Base-by-base conservation (phyloP, 2,113 vertebrate genomes). In the Scartelaos histophorus region DNA sequence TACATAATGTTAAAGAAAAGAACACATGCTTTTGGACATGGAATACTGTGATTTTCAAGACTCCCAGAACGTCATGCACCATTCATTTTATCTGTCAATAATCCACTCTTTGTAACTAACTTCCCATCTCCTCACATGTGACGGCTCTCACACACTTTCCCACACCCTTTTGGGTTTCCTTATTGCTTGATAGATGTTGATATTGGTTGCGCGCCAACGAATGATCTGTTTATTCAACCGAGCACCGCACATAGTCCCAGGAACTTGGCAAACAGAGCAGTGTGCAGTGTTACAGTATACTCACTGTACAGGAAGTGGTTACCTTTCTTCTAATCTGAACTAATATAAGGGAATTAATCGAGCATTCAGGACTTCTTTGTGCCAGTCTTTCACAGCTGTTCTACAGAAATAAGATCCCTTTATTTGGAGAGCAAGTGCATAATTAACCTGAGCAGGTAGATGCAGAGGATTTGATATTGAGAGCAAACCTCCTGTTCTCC, bases 181-280 rank as follows among this genome's bases (percentile, higher is more conserved):
- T 70, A 73, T 76, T 79, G 72, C 70, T 71, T 70, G 49, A 71
- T 81, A 76, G 68, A 67, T 89, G 82, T 81, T 84, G 81, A 77
- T 67, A 53, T 79, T 85, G 82, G 82, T 78, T 22, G 22, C 43
- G 29, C 34, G 82, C 85, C 81, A 86, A 34, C 66, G 67, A 79
- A 47, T 1, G 22, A 79, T 78, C 57, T 69, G 58, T 67, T 34
- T 67, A 74, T 46, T 75, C 67, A 76, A 82, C 69, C 75, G 75
- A 7, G 58, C 49, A 76, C 69, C 25, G 46, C 56, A 69, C n/a
- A 16, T 56, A 79, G 75, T 69, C 13, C 1, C 16, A 13, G 22
- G 21, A 34, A 67, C 51, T 66, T 16, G 25, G 71, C 25, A 71
- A 58, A 70, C 56, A 67, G 7, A 2, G 38, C 51, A 25, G 29